phyloP scores from a whole-genome alignment of 92 coral and sea anemone genomes.

The Muricea muricata region DNA sequence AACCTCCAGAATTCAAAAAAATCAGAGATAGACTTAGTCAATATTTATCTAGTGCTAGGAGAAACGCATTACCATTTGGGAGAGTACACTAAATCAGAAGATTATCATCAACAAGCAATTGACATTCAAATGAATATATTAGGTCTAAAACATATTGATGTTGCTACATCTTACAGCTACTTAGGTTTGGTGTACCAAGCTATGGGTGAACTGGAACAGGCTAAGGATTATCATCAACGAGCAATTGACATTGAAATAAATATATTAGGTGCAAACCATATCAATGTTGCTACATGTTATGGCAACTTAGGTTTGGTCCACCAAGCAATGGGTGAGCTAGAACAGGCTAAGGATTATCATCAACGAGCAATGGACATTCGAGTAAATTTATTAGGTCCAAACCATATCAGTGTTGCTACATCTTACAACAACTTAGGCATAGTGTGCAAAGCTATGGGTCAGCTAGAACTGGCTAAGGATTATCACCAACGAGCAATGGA shows the following conservation, averaged over 20 bases:
- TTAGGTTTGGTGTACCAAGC: not conserved
- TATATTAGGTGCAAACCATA: too few species aligned
- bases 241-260: not conserved
- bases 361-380: slow-evolving; percentile 18
- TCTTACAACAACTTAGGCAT: too few species aligned
- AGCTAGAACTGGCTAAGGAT: too few species aligned
- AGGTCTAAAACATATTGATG: slow-evolving; percentile 32
- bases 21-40: slow-evolving; percentile 2
- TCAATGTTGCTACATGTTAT: too few species aligned
- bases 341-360: not conserved
- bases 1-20: slow-evolving; percentile 8
- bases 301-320: too few species aligned
- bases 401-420: too few species aligned
- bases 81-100: slow-evolving; percentile 20
- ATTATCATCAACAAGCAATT: slow-evolving; percentile 2
- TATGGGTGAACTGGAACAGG: slow-evolving; percentile 19
- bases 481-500: slow-evolving; percentile 21
- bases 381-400: too few species aligned
- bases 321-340: not conserved
- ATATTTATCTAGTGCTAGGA: slow-evolving; percentile 30
- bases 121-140: slow-evolving; percentile 14
- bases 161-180: slow-evolving; percentile 8
- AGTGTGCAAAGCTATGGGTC: too few species aligned
- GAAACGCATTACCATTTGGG: not conserved
- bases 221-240: slow-evolving; percentile 32